Percentiles rank a stretch among this genome's conserved stretches.
Evolutionary conservation across 2,797 vertebrate species (phyloP).

Genomic region (Tiaroga cobitis): DNA sequence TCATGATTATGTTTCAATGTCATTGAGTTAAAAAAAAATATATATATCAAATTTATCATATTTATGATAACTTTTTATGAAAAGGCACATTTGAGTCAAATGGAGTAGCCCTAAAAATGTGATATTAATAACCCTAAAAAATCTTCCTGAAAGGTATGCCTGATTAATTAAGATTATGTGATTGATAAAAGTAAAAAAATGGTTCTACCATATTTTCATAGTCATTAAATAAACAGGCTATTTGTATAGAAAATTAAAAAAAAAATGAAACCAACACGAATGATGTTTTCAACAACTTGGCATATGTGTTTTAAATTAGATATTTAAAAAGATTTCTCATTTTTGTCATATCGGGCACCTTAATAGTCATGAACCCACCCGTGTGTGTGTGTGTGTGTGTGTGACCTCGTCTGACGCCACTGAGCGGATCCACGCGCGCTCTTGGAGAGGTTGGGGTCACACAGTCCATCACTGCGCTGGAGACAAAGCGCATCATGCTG

Average conservation of each 20-base stretch:
- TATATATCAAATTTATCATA: too few relatives aligned
- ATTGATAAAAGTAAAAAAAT: neutral
- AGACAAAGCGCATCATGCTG: conserved; percentile 10
- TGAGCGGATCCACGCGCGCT: neutral
- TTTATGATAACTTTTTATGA: neutral
- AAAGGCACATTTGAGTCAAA: neutral
- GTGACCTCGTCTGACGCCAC: conserved; percentile 15
- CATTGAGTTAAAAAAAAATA: neutral
- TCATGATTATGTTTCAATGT: neutral
- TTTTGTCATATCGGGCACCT: neutral
- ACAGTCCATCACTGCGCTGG: neutral
- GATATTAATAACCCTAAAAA: neutral
- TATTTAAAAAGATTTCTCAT: neutral
- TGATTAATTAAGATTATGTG: neutral
- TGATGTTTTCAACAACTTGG: neutral
- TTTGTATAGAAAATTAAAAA: neutral
- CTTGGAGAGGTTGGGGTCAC: conserved; percentile 35
- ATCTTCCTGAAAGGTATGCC: neutral
- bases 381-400: neutral
- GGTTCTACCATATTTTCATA: neutral
- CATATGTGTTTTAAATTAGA: neutral
- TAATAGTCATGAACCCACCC: too few relatives aligned
- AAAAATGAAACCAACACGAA: neutral
- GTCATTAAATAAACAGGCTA: neutral
- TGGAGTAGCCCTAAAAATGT: neutral